A percentile compares a stretch with the other conserved stretches of the same genome.
Conservation (phyloP, 1,140 invertebrate species). For the Cepaea nemoralis region DNA sequence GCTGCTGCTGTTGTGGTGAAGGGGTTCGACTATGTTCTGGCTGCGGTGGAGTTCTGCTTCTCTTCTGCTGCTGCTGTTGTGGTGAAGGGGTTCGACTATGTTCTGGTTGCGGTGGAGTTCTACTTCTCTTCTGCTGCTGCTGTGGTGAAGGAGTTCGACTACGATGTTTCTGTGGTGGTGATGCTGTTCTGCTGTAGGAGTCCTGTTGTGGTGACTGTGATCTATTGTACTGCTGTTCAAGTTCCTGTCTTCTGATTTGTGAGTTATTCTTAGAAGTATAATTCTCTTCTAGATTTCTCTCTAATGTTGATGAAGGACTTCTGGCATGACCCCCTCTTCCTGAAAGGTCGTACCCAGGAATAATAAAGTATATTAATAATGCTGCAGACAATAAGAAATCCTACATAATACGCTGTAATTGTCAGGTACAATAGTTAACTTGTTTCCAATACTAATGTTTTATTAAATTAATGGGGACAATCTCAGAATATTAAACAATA, state of each 20-base stretch:
- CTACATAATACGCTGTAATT: no score
- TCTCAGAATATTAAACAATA: no score
- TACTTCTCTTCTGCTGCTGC: slow-evolving; percentile 21
- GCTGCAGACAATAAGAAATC: no score
- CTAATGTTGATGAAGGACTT: neutral
- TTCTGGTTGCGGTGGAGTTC: neutral
- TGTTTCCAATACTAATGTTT: no score
- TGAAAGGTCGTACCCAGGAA: no score
- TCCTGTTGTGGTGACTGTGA: neutral
- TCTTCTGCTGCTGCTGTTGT: neutral
- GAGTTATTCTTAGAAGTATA: neutral
- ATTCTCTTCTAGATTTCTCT: neutral
- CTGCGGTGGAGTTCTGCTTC: neutral
- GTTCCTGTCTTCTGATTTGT: neutral
- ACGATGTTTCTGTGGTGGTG: neutral
- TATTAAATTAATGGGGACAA: no score
- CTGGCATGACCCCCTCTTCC: neutral
- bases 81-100: neutral
- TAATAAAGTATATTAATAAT: no score
- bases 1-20: neutral
- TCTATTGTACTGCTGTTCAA: slow-evolving; percentile 6
- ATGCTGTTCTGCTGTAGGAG: neutral
- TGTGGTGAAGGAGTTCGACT: slow-evolving; percentile 18
- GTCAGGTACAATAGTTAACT: no score
- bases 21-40: neutral